These are phyloP conservation scores for Elephantulus edwardii DNA, from an alignment of 2,113 vertebrate genomes.

Conservation along the genomic window DNA sequence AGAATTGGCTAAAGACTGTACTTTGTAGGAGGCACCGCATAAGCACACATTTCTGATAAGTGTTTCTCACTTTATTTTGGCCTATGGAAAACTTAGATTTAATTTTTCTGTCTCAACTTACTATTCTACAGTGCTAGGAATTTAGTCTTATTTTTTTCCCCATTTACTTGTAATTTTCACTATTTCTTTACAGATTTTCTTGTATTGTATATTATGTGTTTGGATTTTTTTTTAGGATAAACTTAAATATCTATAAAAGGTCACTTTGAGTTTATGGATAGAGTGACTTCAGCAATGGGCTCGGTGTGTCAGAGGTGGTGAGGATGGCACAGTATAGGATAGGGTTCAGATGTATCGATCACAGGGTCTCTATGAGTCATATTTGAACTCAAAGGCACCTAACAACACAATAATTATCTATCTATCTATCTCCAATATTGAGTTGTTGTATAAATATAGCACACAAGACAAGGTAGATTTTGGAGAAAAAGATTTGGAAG, in stretches of 20 bases:
- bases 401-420: too few species aligned
- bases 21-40: neutral
- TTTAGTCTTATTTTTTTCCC: neutral
- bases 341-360: too few species aligned
- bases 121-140: neutral
- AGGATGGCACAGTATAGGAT: too few species aligned
- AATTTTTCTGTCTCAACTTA: constrained; percentile 21
- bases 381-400: too few species aligned
- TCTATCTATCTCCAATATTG: too few species aligned
- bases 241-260: neutral
- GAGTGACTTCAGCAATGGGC: too few species aligned
- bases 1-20: neutral
- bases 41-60: neutral
- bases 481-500: constrained; percentile 40
- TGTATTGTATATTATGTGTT: too few species aligned
- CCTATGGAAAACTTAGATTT: neutral
- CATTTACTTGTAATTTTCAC: neutral
- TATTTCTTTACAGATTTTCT: neutral
- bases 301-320: too few species aligned
- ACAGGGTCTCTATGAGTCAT: too few species aligned
- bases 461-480: neutral
- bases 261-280: neutral
- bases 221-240: too few species aligned
- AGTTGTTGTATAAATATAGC: neutral
- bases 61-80: constrained; percentile 4